Conservation (phyloP, 35 echinoderm and acorn worm species). For the Hemicentrotus pulcherrimus region DNA sequence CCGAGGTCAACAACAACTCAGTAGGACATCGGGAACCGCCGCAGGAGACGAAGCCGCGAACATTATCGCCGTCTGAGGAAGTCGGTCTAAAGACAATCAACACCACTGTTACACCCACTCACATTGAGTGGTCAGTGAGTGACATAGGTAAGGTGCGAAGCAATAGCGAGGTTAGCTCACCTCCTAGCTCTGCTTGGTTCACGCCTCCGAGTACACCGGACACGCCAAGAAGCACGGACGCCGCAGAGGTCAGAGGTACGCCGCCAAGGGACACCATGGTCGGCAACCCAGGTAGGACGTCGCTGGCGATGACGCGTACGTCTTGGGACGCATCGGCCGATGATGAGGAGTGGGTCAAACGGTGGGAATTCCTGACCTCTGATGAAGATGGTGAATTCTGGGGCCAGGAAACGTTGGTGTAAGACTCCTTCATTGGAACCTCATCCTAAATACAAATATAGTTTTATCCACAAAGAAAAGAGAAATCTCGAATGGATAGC, state of each 20-base stretch:
- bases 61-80: constrained; percentile 7
- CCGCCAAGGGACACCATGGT: not conserved
- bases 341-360: constrained; percentile 43
- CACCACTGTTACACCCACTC: not conserved
- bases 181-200: constrained; percentile 42
- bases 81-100: not conserved
- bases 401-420: constrained; percentile 51
- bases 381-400: constrained; percentile 46
- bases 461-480: not conserved
- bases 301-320: not conserved
- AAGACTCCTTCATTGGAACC: not conserved
- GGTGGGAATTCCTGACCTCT: constrained; percentile 41
- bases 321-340: constrained; percentile 42
- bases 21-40: not conserved
- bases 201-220: constrained; percentile 32
- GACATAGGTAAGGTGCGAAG: constrained; percentile 11
- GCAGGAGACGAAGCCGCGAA: not conserved
- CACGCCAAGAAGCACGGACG: constrained; percentile 28
- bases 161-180: constrained; percentile 35
- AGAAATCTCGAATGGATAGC: not conserved
- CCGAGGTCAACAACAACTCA: constrained; percentile 46
- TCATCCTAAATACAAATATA: not conserved
- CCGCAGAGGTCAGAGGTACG: not conserved
- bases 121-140: constrained; percentile 33
- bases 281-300: not conserved